phyloP scores from a whole-genome alignment of 2,113 vertebrate species.

The Atractosteus spatula region DNA sequence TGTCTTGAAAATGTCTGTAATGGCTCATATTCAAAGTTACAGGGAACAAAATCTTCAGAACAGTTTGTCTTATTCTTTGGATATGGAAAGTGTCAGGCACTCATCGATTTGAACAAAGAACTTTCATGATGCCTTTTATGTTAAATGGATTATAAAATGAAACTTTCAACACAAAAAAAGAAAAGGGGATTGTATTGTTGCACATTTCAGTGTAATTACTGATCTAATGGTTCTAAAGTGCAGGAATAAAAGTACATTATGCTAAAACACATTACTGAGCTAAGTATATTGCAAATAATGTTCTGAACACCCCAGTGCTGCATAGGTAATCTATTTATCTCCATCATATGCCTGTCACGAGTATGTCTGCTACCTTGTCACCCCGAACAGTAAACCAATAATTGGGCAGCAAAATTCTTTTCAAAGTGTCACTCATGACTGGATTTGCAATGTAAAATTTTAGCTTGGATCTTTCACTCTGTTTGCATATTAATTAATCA shows the following conservation, averaged over 20 bases:
- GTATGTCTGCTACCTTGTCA: constrained; percentile 9
- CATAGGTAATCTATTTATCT: not conserved
- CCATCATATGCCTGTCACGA: constrained; percentile 27
- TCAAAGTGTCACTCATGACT: not conserved
- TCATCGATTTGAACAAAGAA: constrained; percentile 26
- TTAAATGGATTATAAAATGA: constrained; percentile 47
- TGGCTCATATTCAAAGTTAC: too few species aligned
- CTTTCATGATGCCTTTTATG: constrained; percentile 44
- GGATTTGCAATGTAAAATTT: constrained; percentile 2
- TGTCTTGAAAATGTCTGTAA: too few species aligned
- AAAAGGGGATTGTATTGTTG: constrained; percentile 38
- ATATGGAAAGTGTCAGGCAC: too few species aligned
- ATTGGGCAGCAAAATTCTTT: not conserved
- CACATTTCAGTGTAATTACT: constrained; percentile 39
- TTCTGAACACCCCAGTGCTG: not conserved
- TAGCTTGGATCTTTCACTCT: constrained; percentile 11
- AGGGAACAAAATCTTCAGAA: too few species aligned
- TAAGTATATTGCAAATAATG: constrained; percentile 6
- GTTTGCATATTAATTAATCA: constrained; percentile 25
- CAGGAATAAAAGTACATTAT: constrained; percentile 36
- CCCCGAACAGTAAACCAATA: constrained; percentile 6
- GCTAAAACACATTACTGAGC: constrained; percentile 7
- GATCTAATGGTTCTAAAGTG: constrained; percentile 26
- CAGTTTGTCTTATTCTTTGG: too few species aligned
- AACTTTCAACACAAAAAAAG: constrained; percentile 20